These are phyloP conservation scores for Ctenochaetus hawaiiensis DNA, from an alignment of 2,797 vertebrate genomes.

Conservation along the genomic window DNA sequence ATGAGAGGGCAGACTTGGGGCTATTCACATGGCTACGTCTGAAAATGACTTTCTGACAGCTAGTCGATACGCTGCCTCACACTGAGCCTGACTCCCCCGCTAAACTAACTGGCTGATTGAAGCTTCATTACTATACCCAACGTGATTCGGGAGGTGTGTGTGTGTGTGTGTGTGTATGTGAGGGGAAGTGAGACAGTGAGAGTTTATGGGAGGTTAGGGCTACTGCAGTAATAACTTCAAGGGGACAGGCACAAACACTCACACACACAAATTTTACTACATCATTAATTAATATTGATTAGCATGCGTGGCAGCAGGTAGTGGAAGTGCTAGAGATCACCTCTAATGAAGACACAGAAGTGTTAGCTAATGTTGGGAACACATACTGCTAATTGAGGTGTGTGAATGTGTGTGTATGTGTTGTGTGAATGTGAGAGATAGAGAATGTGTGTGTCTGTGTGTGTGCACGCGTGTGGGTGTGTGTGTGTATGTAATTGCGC, in stretches of 20 bases:
- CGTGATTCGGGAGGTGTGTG: conserved; percentile 41
- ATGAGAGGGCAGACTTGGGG: conserved; percentile 66
- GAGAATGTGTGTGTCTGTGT: no score
- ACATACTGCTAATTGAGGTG: conserved; percentile 31
- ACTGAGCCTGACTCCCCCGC: conserved; percentile 60
- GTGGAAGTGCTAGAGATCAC: conserved; percentile 52
- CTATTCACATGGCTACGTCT: conserved; percentile 74
- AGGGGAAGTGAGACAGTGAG: neutral
- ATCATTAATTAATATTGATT: conserved; percentile 72
- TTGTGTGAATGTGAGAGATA: no score
- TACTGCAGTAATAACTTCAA: conserved; percentile 72
- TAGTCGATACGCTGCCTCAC: conserved; percentile 81
- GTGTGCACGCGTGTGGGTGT: no score
- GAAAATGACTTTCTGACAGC: conserved; percentile 85
- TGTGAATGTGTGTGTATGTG: neutral
- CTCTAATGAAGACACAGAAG: conserved; percentile 74
- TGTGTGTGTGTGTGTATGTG: conserved; percentile 33
- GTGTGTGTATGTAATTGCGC: no score
- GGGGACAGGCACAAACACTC: conserved; percentile 38
- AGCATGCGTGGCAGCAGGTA: conserved; percentile 57
- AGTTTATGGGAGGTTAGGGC: conserved; percentile 60
- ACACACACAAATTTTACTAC: conserved; percentile 15
- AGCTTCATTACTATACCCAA: conserved; percentile 76
- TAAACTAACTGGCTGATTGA: conserved; percentile 79
- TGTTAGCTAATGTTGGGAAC: conserved; percentile 55